These are phyloP conservation scores for Baccha elongata DNA, from an alignment of 2,888 invertebrate species.

Conservation along the genomic window DNA sequence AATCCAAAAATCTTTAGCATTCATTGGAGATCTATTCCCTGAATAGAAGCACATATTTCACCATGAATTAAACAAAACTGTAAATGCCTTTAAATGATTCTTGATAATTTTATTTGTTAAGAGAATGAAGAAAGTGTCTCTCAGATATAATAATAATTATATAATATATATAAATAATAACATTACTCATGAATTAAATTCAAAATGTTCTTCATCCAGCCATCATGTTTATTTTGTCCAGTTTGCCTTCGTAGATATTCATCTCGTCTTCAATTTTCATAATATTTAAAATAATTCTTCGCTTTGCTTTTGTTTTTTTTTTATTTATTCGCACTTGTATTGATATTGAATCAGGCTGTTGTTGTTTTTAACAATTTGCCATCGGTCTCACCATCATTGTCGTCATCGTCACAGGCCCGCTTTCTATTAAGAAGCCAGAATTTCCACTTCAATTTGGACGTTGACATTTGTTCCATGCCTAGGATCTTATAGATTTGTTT, in stretches of 20 bases:
- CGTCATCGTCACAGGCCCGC: slow-evolving; percentile 90
- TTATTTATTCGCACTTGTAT: too few relatives aligned
- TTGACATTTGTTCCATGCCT: slow-evolving; percentile 92
- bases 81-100: slow-evolving; percentile 20
- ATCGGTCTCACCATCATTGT: slow-evolving; percentile 85
- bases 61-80: background rate
- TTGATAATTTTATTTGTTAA: slow-evolving; percentile 58
- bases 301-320: too few relatives aligned
- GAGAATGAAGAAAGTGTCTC: slow-evolving; percentile 67
- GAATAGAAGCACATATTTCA: too few relatives aligned
- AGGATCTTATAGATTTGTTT: slow-evolving; percentile 96
- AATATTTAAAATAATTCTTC: background rate
- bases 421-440: slow-evolving; percentile 88
- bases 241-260: slow-evolving; percentile 1
- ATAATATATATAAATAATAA: slow-evolving; percentile 65
- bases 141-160: slow-evolving; percentile 46
- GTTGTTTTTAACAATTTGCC: slow-evolving; percentile 64
- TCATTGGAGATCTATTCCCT: too few relatives aligned
- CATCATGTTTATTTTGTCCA: background rate
- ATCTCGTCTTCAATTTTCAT: background rate
- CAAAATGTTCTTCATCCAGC: slow-evolving; percentile 51
- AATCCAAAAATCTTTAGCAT: too few relatives aligned
- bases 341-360: too few relatives aligned
- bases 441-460: slow-evolving; percentile 87
- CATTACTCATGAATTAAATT: slow-evolving; percentile 69